A percentile compares a stretch with the other conserved stretches of the same genome.
Conservation (phyloP, 92 coral and sea anemone genomes). For the Diadumene lineata region DNA sequence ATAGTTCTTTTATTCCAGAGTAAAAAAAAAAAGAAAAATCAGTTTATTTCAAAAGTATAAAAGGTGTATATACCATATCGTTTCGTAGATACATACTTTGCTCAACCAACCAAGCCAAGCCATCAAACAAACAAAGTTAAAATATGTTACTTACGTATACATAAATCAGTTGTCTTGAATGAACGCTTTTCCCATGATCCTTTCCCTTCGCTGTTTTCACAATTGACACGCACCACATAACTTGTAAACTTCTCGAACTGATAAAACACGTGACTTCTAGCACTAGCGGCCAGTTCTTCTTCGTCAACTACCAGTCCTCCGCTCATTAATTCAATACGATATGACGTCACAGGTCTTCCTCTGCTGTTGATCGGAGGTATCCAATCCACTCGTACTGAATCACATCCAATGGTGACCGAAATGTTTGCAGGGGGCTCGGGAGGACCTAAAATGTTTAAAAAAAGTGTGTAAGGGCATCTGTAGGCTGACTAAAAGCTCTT, state of each 20-base stretch:
- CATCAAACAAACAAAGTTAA: not conserved
- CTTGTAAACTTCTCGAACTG: slow-evolving; percentile 21
- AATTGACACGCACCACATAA: slow-evolving; percentile 42
- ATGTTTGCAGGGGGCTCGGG: slow-evolving; percentile 67
- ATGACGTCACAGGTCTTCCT: slow-evolving; percentile 47
- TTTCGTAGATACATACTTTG: too few species aligned
- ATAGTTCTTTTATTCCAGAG: too few species aligned
- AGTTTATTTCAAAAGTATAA: too few species aligned
- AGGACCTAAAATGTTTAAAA: slow-evolving; percentile 35
- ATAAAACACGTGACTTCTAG: slow-evolving; percentile 10
- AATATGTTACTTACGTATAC: slow-evolving; percentile 25
- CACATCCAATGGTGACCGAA: slow-evolving; percentile 28
- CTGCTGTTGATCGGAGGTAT: slow-evolving; percentile 36
- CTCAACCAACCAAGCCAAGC: not conserved
- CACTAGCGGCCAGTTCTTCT: slow-evolving; percentile 15
- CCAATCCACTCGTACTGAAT: slow-evolving; percentile 52
- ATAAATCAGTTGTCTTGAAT: slow-evolving; percentile 34
- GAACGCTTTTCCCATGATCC: slow-evolving; percentile 49
- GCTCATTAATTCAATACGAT: slow-evolving; percentile 35
- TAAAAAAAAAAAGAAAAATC: too few species aligned
- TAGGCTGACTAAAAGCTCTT: too few species aligned
- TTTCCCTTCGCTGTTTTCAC: slow-evolving; percentile 32
- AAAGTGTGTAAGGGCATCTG: not conserved
- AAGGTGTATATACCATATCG: too few species aligned
- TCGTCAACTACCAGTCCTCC: slow-evolving; percentile 26